Evolutionary conservation across 2,113 vertebrate genomes (phyloP), one percentile per base, ranked within the genome.

Genomic region (Myrmecophaga tridactyla): DNA sequence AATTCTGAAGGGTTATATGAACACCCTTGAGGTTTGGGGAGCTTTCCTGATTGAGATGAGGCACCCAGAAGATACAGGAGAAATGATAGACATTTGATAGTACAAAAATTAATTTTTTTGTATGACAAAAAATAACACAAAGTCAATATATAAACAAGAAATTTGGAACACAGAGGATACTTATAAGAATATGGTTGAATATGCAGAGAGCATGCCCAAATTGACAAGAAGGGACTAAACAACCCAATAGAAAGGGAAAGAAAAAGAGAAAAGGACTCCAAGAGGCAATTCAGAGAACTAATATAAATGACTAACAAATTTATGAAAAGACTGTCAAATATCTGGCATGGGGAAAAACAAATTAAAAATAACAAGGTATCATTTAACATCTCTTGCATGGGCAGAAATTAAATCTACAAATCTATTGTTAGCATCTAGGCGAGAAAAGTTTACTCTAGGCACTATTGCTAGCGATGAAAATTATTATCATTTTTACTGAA

Each of bases 291-390:
- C 25, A 27, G 83, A 41, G 14, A 43, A 12, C 0, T 13, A 21
- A 27, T 11, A 94, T 31, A 69, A 39, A 18, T 2, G 23, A 27
- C 31, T 23, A 18, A 53, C 41, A 20, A 29, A 10, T 3, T 4
- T 12, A 0, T 0, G 48, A 41, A 67, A 36, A 34, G 75, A 25
- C 29, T 63, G 53, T 39, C 18, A 6, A 18, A 41, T 2, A 13
- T 34, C 31, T 0, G 43, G n/a, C 1, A 0, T 2, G 34, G 34
- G 34, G 31, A 12, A 3, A 36, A 58, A 15, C 62, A 3, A 25
- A 46, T 2, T 21, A 48, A 41, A n/a, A n/a, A 62, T 11, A 29
- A 76, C 3, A 8, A 60, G 63, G 4, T 4, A 4, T n/a, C 2
- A 2, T 67, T 39, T n/a, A 1, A 20, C 1, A 11, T 34, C 62